Evolutionary conservation across 2,888 invertebrate species (phyloP), one percentile per base, ranked within the genome.

Genomic region (Asteroscopus sphinx): DNA sequence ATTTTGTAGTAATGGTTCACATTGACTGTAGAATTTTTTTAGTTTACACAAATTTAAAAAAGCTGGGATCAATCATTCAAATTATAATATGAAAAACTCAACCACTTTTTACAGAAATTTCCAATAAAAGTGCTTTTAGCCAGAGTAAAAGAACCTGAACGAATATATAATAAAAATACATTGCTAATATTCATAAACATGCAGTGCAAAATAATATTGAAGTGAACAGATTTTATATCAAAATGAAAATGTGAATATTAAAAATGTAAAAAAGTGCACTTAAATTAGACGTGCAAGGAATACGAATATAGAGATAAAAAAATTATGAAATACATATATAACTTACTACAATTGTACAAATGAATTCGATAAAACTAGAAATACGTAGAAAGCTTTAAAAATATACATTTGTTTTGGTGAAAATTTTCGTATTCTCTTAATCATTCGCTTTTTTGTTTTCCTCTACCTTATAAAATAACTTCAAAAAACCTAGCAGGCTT

Each of bases 311-410:
- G 4, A 36, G 37, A 30, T 28, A 15, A 1, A 33, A 5, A 33
- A n/a, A n/a, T n/a, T 16, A 37, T 40, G 26, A 9, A 21, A 21
- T 21, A 21, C 26, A 36, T 8, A 5, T 13, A 28, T 25, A 45
- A 30, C 25, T 51, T 60, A 37, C 36, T 67, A 67, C 37, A 4
- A 21, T 4, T 21, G 21, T 21, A 21, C 3, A 40, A 8, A 13
- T 11, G 0, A 37, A 37, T 17, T 37, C 1, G 5, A n/a, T 17
- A 0, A 9, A 16, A 37, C 7, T 39, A 39, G 12, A 25, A 39
- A 25, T 25, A 2, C 25, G 4, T 5, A 44, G 44, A 62, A 67
- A 63, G 41, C 63, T 67, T 67, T 46, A 67, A 60, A 48, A 67
- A 63, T 21, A 40, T 35, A 12, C 15, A 11, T 15, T 33, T 6